Conservation (phyloP, 1,140 invertebrate genomes). For the Bombyx mandarina region DNA sequence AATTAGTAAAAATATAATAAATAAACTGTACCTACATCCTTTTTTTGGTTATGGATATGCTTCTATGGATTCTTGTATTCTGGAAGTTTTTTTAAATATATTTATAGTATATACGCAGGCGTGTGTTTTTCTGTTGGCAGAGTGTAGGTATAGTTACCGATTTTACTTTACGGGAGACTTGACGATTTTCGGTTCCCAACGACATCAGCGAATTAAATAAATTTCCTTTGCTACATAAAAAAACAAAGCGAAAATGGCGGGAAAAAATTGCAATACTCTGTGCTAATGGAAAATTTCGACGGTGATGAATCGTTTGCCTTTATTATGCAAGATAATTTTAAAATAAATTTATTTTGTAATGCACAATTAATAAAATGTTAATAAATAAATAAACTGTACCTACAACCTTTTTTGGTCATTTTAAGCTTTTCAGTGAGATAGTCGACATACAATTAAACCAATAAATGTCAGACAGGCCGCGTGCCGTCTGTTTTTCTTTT, state of each 20-base stretch:
- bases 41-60: too few relatives aligned
- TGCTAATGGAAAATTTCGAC: background rate
- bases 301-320: background rate
- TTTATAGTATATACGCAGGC: constrained; percentile 39
- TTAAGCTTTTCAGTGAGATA: too few relatives aligned
- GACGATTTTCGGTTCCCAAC: constrained; percentile 21
- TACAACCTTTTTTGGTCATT: too few relatives aligned
- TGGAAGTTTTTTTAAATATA: constrained; percentile 33
- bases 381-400: too few relatives aligned
- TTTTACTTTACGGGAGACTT: constrained; percentile 40
- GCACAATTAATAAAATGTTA: too few relatives aligned
- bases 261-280: background rate
- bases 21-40: too few relatives aligned
- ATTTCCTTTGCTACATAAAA: background rate
- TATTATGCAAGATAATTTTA: background rate
- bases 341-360: too few relatives aligned
- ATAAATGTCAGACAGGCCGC: too few relatives aligned
- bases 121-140: constrained; percentile 27
- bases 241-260: background rate
- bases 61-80: too few relatives aligned
- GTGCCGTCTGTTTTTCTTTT: too few relatives aligned
- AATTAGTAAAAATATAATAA: too few relatives aligned
- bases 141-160: constrained; percentile 17
- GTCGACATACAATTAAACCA: too few relatives aligned
- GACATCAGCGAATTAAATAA: background rate